Base-by-base conservation (phyloP, 2,888 invertebrate species). In the Hypselothyrea guttata region DNA sequence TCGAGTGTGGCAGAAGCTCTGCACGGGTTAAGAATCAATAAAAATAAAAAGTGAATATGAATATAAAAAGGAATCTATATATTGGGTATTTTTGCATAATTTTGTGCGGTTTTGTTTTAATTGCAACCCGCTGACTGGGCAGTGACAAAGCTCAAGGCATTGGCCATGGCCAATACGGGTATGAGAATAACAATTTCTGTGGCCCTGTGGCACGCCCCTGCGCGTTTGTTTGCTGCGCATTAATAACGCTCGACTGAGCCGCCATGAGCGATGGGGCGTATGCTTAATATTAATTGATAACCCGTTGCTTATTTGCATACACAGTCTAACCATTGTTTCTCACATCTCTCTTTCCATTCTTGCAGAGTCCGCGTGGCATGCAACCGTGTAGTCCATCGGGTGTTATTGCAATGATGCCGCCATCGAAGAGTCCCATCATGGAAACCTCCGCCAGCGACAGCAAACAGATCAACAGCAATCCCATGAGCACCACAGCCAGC, bases 331-430 rank as follows among this genome's bases (percentile, higher is more conserved):
- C 41, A 44, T 69, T 73, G 33, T 51, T 30, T 44, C 41, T 11
- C 28, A 1, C 4, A 1, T 1, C 31, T 18, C 12, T 41, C 45
- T 48, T 12, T 12, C 18, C 34, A 4, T 30, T 1, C 34, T 51
- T 77, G 27, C 71, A 90, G 90, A 90, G 90, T 87, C 90, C 90
- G 75, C 88, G 90, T 89, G 90, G 90, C 86, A 90, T 90, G 90
- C 90, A 90, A 89, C 90, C 90, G 87, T 89, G 90, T 88, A 90
- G 90, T 89, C 90, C 90, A 83, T 87, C 90, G 75, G 90, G 89
- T 86, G 86, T 89, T 77, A 86, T 89, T 79, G 89, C 89, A 66
- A 88, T 89, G 88, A 87, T 89, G 88, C 89, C 90, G 75, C 88
- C 89, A 73, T 89, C 90, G 47, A 90, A 90, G 74, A 90, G 90